Conservation (phyloP, 2,113 vertebrate genomes). For the Bubo bubo region DNA sequence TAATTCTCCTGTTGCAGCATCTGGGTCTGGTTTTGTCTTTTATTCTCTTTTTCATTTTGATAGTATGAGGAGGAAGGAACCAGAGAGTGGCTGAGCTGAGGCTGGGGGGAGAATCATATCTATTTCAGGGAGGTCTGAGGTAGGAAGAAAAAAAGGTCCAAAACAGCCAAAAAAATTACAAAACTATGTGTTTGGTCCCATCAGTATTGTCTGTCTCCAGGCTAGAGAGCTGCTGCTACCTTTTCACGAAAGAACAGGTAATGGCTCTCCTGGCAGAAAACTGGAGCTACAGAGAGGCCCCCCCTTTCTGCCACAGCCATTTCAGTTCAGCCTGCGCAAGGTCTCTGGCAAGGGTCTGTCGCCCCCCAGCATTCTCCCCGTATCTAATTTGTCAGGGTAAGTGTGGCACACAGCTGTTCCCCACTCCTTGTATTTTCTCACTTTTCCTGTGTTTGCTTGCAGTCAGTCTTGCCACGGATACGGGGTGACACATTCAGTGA, state of each 20-base stretch:
- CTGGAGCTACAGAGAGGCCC: fast-evolving
- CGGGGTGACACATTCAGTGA: fast-evolving
- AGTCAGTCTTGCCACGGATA: not conserved
- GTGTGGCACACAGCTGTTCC: not conserved
- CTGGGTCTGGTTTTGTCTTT: not conserved
- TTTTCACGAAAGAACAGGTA: not conserved
- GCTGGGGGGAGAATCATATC: fast-evolving
- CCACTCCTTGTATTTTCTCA: not conserved
- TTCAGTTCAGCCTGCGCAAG: not conserved
- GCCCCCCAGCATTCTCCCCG: fast-evolving
- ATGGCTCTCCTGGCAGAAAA: not conserved
- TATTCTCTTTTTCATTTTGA: not conserved
- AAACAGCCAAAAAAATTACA: not conserved
- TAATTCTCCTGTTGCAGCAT: not conserved
- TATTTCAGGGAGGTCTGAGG: not conserved
- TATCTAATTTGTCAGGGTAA: not conserved
- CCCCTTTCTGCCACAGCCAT: not conserved
- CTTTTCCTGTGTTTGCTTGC: not conserved
- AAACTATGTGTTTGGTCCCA: not conserved
- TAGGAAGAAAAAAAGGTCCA: not conserved
- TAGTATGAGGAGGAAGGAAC: not conserved
- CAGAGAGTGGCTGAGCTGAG: not conserved
- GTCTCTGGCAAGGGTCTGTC: not conserved
- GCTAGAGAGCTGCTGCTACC: not conserved
- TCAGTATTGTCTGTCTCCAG: not conserved